Evolutionary conservation across 2,888 invertebrate genomes (phyloP), one percentile per base, ranked within the genome.

Genomic region (Odontocolon sp.): DNA sequence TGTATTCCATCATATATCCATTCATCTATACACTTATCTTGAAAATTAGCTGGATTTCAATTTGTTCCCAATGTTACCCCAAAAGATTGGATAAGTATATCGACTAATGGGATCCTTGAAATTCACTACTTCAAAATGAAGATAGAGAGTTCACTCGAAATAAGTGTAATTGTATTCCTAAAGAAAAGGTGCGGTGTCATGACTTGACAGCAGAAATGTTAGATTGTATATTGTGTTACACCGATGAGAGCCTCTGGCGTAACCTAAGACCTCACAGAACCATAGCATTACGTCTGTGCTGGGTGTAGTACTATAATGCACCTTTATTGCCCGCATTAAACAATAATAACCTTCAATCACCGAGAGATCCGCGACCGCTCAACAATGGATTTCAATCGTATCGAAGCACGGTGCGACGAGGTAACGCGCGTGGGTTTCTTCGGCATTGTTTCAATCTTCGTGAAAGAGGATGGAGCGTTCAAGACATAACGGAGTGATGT

Each of bases 321-420:
- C 74, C 79, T 79, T 83, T 82, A 84, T 83, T 82, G 81, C 81
- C 78, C 74, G 81, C 81, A 86, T 83, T 85, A 84, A 85, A 82
- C 81, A 83, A 84, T 83, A 83, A 85, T 84, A 84, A 84, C 83
- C 82, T 80, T 82, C 83, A 83, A 84, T 85, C 82, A 81, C 68
- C 67, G 59, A 52, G 70, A 70, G 71, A 78, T 80, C 63, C 61
- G 77, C 78, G 79, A 77, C 63, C 76, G 71, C 71, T 72, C 81
- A 80, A 83, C 85, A 85, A 85, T 83, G 82, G 81, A 80, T 82
- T 84, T 84, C 81, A 83, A 81, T 83, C 77, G 78, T 54, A 73
- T 71, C 72, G 77, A 36, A 66, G 68, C 57, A 56, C 42, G 42
- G 18, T 50, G 26, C 28, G 50, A 23, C 28, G 42, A 5, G 8